Evolutionary conservation across 2,797 vertebrate genomes (phyloP).

Genomic region (Antennarius maculatus): DNA sequence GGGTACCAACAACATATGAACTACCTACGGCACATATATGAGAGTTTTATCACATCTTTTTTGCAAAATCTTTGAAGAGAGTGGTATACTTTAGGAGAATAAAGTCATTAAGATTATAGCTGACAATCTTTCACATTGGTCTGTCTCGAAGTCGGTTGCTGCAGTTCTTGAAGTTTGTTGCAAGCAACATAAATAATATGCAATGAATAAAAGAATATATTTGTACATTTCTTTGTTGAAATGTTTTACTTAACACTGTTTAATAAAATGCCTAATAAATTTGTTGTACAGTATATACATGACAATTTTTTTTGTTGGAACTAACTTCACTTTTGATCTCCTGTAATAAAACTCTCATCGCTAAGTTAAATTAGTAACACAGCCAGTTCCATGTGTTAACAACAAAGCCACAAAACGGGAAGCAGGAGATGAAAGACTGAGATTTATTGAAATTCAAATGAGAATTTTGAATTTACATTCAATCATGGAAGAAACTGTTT

Average conservation of each 20-base stretch:
- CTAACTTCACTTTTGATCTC: neutral
- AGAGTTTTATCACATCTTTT: neutral
- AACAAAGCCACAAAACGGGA: no score
- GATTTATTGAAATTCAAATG: no score
- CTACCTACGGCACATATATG: neutral
- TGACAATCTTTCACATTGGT: slow-evolving; percentile 1
- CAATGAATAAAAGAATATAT: neutral
- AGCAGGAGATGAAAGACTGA: neutral
- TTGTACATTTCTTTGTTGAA: neutral
- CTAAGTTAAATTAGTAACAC: neutral
- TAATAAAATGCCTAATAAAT: slow-evolving; percentile 34
- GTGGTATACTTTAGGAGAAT: neutral
- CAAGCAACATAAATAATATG: neutral
- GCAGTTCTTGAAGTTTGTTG: neutral
- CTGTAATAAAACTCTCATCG: neutral
- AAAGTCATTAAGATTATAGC: neutral
- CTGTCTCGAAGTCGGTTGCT: neutral
- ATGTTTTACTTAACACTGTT: slow-evolving; percentile 1
- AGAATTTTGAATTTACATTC: no score
- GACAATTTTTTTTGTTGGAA: neutral
- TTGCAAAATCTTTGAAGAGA: neutral
- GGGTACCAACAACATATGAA: slow-evolving; percentile 6
- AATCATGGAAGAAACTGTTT: no score
- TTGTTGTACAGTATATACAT: slow-evolving; percentile 21
- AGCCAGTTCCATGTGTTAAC: no score